phyloP scores from a whole-genome alignment of 2,888 invertebrate species.

The Odontomyia ornata region DNA sequence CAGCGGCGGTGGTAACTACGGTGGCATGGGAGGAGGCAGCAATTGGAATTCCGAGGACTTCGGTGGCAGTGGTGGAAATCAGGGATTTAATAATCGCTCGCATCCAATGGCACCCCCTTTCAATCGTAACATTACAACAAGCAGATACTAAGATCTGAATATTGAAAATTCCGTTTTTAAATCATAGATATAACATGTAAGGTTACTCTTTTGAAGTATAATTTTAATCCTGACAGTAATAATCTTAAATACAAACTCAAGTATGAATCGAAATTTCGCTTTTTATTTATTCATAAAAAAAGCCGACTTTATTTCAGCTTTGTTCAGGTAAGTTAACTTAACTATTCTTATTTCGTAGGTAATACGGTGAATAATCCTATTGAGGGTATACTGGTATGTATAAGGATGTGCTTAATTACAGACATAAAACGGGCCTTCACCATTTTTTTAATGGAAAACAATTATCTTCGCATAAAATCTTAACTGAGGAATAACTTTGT shows the following conservation, averaged over 20 bases:
- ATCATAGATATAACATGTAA: conserved; percentile 6
- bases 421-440: too few species aligned
- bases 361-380: too few species aligned
- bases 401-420: too few species aligned
- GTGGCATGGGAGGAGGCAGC: not conserved
- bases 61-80: not conserved
- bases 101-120: not conserved
- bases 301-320: too few species aligned
- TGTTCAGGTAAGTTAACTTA: too few species aligned
- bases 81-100: not conserved
- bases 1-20: not conserved
- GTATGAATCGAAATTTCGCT: too few species aligned
- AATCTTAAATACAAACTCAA: not conserved
- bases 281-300: too few species aligned
- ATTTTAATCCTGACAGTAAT: conserved; percentile 15
- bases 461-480: too few species aligned
- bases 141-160: conserved; percentile 6
- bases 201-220: conserved; percentile 11
- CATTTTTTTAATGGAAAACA: too few species aligned
- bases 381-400: too few species aligned
- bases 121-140: not conserved
- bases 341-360: too few species aligned
- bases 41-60: conserved; percentile 20
- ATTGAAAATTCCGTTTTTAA: conserved; percentile 18
- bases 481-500: too few species aligned